Evolutionary conservation across 2,113 vertebrate species (phyloP).

Genomic region (Rana temporaria): DNA sequence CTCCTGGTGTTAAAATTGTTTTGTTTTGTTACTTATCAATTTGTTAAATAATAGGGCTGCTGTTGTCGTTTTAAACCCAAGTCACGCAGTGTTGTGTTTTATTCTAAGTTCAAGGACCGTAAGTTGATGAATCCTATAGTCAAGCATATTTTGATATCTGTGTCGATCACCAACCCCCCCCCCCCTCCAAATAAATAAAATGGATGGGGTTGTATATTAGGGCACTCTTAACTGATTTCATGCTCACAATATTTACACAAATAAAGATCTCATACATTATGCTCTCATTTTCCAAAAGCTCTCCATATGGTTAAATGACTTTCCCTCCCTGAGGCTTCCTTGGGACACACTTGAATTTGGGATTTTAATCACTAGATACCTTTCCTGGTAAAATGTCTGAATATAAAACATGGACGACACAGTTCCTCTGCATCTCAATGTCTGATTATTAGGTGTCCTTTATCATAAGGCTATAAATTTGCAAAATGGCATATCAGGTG

Average conservation of each 20-base stretch:
- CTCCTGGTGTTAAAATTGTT: too few relatives aligned
- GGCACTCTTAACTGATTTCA: too few relatives aligned
- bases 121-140: too few relatives aligned
- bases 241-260: background rate
- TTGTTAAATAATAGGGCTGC: too few relatives aligned
- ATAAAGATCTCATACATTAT: conserved; percentile 3
- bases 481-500: conserved; percentile 31
- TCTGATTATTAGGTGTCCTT: conserved; percentile 42
- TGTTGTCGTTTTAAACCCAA: too few relatives aligned
- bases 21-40: too few relatives aligned
- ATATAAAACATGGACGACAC: conserved; percentile 20
- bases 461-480: conserved; percentile 13
- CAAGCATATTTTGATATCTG: too few relatives aligned
- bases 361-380: conserved; percentile 37
- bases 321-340: conserved; percentile 5
- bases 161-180: too few relatives aligned
- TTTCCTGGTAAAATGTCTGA: conserved; percentile 28
- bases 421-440: conserved; percentile 18
- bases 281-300: conserved; percentile 24
- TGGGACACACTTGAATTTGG: conserved; percentile 20
- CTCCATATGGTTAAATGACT: conserved; percentile 39
- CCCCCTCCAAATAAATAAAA: too few relatives aligned
- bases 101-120: too few relatives aligned
- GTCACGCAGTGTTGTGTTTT: too few relatives aligned
- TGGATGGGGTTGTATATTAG: too few relatives aligned